A percentile compares a stretch with the other conserved stretches of the same genome.
Conservation (phyloP, 2,888 invertebrate species). For the Callyntrura guangdongensis region DNA sequence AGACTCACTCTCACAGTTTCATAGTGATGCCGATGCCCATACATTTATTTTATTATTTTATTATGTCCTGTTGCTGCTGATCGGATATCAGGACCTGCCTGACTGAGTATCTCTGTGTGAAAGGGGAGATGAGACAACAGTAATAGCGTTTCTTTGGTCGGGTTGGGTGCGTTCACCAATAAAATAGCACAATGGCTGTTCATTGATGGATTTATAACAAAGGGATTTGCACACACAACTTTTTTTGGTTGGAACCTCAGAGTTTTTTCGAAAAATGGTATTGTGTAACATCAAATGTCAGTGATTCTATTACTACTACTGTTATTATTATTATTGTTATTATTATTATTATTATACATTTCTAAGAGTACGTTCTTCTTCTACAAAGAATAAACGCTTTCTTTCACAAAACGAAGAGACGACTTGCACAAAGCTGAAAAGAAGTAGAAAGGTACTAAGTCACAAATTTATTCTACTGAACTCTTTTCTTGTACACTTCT, state of each 20-base stretch:
- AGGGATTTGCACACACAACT: conserved; percentile 54
- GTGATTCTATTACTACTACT: conserved; percentile 16
- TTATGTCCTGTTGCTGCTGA: too few species aligned
- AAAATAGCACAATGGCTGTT: conserved; percentile 34
- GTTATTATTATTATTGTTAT: background rate
- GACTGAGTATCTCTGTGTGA: too few species aligned
- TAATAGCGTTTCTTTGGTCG: conserved; percentile 3
- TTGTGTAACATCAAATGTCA: conserved; percentile 45
- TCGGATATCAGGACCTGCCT: too few species aligned
- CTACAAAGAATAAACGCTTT: background rate
- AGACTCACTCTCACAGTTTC: background rate
- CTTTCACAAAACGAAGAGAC: background rate
- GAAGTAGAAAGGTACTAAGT: conserved; percentile 38
- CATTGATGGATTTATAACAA: conserved; percentile 72
- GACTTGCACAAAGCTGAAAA: conserved; percentile 18
- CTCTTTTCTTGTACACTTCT: conserved; percentile 9
- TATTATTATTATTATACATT: background rate
- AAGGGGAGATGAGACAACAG: conserved; percentile 14
- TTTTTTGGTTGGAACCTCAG: conserved; percentile 37
- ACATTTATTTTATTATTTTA: too few species aligned
- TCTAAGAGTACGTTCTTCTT: background rate
- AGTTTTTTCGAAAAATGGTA: conserved; percentile 37
- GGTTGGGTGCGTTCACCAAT: background rate
- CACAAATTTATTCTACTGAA: conserved; percentile 58
- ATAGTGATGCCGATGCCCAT: too few species aligned